Evolutionary conservation across 2,888 invertebrate genomes (phyloP).

Genomic region (Apeira syringaria): DNA sequence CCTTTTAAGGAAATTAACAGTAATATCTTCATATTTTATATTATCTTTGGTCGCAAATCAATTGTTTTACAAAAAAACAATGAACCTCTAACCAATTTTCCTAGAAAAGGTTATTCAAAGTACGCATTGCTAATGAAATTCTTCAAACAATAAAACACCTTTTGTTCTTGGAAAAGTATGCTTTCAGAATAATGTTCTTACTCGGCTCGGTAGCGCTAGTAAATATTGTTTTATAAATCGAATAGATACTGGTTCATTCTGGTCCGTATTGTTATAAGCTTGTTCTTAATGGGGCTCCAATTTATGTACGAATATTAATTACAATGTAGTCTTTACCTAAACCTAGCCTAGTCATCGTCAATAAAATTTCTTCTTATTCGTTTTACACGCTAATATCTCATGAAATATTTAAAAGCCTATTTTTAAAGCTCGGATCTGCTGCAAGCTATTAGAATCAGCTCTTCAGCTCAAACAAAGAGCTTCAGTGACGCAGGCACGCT

Average conservation of each 20-base stretch:
- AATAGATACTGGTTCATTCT: conserved; percentile 17
- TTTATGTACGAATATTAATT: too few relatives aligned
- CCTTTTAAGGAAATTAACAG: too few relatives aligned
- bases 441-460: conserved; percentile 82
- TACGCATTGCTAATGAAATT: conserved; percentile 9
- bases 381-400: conserved; percentile 55
- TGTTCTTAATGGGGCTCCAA: too few relatives aligned
- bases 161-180: conserved; percentile 17
- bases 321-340: too few relatives aligned
- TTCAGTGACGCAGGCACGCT: conserved; percentile 68
- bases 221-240: conserved; percentile 24
- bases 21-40: too few relatives aligned
- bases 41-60: too few relatives aligned
- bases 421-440: conserved; percentile 77
- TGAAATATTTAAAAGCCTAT: conserved; percentile 80
- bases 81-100: neutral
- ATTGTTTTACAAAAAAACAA: neutral
- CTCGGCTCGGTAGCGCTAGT: conserved; percentile 18
- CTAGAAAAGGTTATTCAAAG: neutral
- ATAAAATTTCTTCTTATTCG: conserved; percentile 52
- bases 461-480: conserved; percentile 81
- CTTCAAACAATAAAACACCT: conserved; percentile 23
- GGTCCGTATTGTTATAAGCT: too few relatives aligned
- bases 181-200: conserved; percentile 20
- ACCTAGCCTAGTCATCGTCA: conserved; percentile 31